Evolutionary conservation across 1,140 invertebrate genomes (phyloP).

Genomic region (Pomacea maculata): DNA sequence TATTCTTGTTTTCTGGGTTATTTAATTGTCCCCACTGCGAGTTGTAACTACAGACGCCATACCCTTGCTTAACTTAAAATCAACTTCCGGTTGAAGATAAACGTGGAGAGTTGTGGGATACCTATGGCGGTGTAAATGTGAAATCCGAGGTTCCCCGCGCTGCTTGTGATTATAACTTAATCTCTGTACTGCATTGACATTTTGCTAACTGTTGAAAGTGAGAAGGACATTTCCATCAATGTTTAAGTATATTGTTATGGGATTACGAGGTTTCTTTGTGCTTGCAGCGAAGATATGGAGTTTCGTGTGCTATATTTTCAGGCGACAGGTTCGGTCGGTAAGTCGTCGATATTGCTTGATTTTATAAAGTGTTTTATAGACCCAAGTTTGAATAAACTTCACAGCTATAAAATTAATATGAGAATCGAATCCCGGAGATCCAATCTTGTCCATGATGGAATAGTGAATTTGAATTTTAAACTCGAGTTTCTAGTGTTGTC

Average conservation of each 20-base stretch:
- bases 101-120: constrained; percentile 43
- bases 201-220: neutral
- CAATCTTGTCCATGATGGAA: too few relatives aligned
- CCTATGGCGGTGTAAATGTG: constrained; percentile 53
- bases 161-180: neutral
- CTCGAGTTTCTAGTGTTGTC: too few relatives aligned
- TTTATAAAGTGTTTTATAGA: neutral
- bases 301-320: constrained; percentile 95
- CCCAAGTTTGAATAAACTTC: too few relatives aligned
- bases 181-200: neutral
- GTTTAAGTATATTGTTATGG: constrained; percentile 97
- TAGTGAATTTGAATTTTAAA: too few relatives aligned
- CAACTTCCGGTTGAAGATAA: constrained; percentile 18
- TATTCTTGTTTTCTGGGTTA: neutral
- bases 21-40: neutral
- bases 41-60: constrained; percentile 28
- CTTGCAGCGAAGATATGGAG: constrained; percentile 96
- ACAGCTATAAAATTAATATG: too few relatives aligned
- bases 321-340: constrained; percentile 95
- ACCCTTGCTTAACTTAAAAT: neutral
- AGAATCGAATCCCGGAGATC: too few relatives aligned
- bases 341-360: constrained; percentile 66
- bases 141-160: constrained; percentile 18
- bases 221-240: constrained; percentile 69
- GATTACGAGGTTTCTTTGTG: constrained; percentile 92